These are phyloP conservation scores for Apteryx owenii DNA, from an alignment of 2,113 vertebrate species.

Conservation along the genomic window DNA sequence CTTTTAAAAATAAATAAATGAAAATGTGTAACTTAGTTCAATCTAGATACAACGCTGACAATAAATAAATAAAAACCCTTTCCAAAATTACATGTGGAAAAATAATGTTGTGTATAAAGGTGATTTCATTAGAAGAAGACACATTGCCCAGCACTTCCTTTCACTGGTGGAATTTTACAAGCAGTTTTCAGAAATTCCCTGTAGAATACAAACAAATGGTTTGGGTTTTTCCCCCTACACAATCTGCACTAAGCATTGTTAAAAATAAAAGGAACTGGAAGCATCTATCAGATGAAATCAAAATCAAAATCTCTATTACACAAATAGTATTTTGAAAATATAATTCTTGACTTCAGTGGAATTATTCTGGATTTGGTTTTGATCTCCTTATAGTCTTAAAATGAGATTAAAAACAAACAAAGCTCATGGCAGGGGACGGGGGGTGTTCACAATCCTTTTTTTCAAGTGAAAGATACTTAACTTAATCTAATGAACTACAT, in stretches of 20 bases:
- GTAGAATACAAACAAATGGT: not conserved
- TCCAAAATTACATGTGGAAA: not conserved
- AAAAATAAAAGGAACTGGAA: not conserved
- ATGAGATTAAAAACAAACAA: not conserved
- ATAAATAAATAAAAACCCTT: not conserved
- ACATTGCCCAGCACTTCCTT: not conserved
- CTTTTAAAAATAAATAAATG: not conserved
- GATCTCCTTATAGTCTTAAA: conserved; percentile 49
- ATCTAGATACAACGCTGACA: not conserved
- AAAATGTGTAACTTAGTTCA: not conserved
- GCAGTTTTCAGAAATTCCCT: conserved; percentile 14
- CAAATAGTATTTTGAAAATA: conserved; percentile 25
- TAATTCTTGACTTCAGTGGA: not conserved
- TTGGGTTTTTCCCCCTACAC: not conserved
- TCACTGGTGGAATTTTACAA: not conserved
- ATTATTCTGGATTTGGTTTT: conserved; percentile 50
- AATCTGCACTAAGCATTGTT: not conserved
- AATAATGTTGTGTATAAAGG: not conserved
- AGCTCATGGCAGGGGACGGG: conserved; percentile 3
- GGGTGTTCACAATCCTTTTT: not conserved
- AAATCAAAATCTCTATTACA: conserved; percentile 6
- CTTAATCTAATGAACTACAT: not conserved
- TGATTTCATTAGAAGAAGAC: conserved; percentile 2
- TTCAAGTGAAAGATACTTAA: not conserved
- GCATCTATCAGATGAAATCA: not conserved